Evolutionary conservation across 2,888 invertebrate species (phyloP), one percentile per base, ranked within the genome.

Genomic region (Cabera pusaria): DNA sequence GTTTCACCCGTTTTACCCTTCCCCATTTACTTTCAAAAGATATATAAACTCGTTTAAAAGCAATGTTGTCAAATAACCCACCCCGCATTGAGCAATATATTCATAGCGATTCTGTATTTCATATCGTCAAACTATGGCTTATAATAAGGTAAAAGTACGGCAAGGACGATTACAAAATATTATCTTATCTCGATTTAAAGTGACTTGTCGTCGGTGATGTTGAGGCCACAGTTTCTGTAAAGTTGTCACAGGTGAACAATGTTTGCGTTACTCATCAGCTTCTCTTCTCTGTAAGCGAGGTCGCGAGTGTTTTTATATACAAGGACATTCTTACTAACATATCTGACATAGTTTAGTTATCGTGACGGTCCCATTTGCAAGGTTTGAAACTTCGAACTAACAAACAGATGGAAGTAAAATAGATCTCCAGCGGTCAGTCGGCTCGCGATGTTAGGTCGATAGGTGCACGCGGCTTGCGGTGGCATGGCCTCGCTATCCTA

Each of bases 161-260:
- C 45, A 70, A 70, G 69, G 67, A 56, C 59, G 44, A 32, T 40
- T 35, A 40, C 33, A 41, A 44, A 44, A 3, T 52, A 59, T 71
- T 79, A 82, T 83, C 84, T 83, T 82, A 82, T 83, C 82, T 56
- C 35, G 18, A 44, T 55, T 52, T 45, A 56, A 64, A 63, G 64
- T 67, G 49, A 44, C 47, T 54, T 50, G 9, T 54, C 50, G 8
- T 51, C 44, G 57, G 48, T 53, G 39, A 48, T 46, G 52, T 60
- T 55, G 72, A 70, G 77, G 78, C 72, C 72, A 52, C 60, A 58
- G 54, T 62, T 49, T 49, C 35, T 33, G 47, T 60, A 58, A 52
- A 65, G 62, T 68, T 71, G 64, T 66, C 60, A 67, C 63, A 67
- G 62, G 62, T 69, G 64, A 61, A 54, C 50, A 64, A 44, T 63